These are phyloP conservation scores for Invenusta paracnida DNA, from an alignment of 2,888 invertebrate species.

Conservation along the genomic window DNA sequence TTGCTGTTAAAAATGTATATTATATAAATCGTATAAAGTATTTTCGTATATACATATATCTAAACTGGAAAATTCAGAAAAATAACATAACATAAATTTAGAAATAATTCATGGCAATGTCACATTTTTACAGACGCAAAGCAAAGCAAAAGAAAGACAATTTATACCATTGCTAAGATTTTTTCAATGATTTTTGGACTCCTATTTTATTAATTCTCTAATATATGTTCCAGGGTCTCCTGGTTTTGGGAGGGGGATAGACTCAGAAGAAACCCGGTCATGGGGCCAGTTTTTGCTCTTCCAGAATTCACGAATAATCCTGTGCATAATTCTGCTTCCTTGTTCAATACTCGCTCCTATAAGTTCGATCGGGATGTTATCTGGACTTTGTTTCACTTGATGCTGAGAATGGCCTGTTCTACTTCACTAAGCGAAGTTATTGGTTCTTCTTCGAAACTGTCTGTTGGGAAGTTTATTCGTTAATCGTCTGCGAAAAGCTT, in stretches of 20 bases:
- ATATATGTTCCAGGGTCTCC: not conserved
- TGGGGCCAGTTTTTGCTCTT: not conserved
- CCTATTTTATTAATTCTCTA: too few relatives aligned
- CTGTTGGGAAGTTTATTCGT: not conserved
- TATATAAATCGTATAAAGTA: too few relatives aligned
- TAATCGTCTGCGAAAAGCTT: not conserved
- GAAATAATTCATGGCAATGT: too few relatives aligned
- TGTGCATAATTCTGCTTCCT: not conserved
- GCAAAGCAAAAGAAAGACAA: too few relatives aligned
- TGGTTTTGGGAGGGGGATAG: not conserved
- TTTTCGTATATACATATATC: too few relatives aligned
- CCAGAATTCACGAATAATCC: not conserved
- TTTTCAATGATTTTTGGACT: too few relatives aligned
- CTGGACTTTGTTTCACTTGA: not conserved
- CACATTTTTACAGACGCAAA: too few relatives aligned
- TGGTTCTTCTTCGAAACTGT: not conserved
- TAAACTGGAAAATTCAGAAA: too few relatives aligned
- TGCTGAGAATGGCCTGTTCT: not conserved
- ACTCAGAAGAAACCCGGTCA: not conserved
- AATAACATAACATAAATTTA: too few relatives aligned
- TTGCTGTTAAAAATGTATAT: too few relatives aligned
- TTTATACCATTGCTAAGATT: too few relatives aligned
- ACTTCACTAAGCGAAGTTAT: not conserved
- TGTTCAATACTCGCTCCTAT: not conserved
- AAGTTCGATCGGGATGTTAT: not conserved